phyloP scores from a whole-genome alignment of 2,888 invertebrate species.

The Cryptocheilus praepositus region DNA sequence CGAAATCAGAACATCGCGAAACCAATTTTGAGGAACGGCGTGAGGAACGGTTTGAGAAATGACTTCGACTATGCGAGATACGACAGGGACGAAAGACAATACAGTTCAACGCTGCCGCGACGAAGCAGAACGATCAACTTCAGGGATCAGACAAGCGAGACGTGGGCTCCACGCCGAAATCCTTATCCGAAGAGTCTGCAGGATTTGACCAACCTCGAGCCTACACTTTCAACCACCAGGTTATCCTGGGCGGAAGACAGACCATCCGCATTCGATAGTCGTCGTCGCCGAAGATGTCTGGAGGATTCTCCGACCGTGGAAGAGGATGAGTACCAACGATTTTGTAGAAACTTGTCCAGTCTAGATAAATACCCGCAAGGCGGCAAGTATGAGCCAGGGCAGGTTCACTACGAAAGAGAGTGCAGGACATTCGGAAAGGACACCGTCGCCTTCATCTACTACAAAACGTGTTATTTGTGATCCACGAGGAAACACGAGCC shows the following conservation, averaged over 20 bases:
- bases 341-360: constrained; percentile 61
- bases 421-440: constrained; percentile 72
- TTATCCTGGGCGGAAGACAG: constrained; percentile 4
- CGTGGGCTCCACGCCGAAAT: constrained; percentile 26
- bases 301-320: constrained; percentile 30
- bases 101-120: constrained; percentile 64
- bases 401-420: constrained; percentile 72
- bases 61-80: constrained; percentile 16
- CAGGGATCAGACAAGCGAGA: constrained; percentile 45
- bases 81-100: constrained; percentile 29
- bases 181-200: constrained; percentile 66
- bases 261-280: not conserved
- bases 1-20: constrained; percentile 27
- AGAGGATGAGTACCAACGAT: constrained; percentile 58
- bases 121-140: constrained; percentile 56
- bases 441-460: constrained; percentile 72
- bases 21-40: constrained; percentile 45
- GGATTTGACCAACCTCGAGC: constrained; percentile 68
- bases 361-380: constrained; percentile 54
- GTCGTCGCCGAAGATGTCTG: constrained; percentile 8
- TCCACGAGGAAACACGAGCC: constrained; percentile 35
- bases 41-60: constrained; percentile 22
- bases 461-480: constrained; percentile 74
- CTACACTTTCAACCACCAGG: constrained; percentile 47
- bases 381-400: constrained; percentile 65